phyloP scores from a whole-genome alignment of 2,113 vertebrate species.

The Oreotrochilus melanogaster region DNA sequence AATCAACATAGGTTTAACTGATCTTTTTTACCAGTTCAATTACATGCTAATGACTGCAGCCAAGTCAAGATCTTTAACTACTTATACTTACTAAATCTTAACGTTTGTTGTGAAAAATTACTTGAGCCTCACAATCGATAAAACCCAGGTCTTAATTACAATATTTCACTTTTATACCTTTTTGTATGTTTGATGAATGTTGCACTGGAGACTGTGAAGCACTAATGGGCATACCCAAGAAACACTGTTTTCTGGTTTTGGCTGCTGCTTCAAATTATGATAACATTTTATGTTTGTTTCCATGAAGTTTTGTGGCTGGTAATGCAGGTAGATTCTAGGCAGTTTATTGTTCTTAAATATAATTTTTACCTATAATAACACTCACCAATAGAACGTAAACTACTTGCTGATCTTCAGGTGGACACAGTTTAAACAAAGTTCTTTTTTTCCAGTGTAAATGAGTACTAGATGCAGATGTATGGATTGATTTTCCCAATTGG shows the following conservation, averaged over 20 bases:
- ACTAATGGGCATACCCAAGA: constrained; percentile 32
- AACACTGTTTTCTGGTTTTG: neutral
- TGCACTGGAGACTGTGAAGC: constrained; percentile 6
- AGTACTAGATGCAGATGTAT: neutral
- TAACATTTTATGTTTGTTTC: neutral
- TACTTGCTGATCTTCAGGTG: neutral
- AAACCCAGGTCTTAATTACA: constrained; percentile 80
- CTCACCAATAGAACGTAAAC: neutral
- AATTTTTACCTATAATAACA: neutral
- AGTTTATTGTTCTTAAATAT: neutral
- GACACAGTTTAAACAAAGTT: neutral
- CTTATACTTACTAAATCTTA: constrained; percentile 93
- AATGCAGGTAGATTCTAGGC: neutral
- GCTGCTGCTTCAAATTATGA: neutral
- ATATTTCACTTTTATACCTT: constrained; percentile 79
- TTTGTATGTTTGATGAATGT: constrained; percentile 74
- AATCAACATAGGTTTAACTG: constrained; percentile 91
- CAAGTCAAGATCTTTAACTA: constrained; percentile 95
- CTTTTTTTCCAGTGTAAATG: neutral
- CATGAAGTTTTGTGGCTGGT: neutral
- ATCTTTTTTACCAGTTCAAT: constrained; percentile 90
- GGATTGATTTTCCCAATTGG: neutral
- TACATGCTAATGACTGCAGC: constrained; percentile 89
- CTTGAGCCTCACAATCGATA: constrained; percentile 81
- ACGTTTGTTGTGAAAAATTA: constrained; percentile 88